Evolutionary conservation across 2,113 vertebrate species (phyloP), one percentile per base, ranked within the genome.

Genomic region (Coregonus clupeaformis): DNA sequence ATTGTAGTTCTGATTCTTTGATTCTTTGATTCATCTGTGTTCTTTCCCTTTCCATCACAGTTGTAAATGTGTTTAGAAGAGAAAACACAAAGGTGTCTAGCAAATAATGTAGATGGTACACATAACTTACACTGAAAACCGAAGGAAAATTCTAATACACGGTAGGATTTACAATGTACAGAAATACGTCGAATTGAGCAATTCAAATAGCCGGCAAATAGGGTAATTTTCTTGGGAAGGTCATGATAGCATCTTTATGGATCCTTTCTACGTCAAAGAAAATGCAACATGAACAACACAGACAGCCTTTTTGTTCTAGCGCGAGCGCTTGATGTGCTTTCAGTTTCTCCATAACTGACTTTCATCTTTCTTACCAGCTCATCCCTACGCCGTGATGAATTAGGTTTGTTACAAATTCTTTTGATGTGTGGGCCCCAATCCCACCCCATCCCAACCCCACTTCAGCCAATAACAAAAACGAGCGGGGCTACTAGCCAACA

Each of bases 381-480:
- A 92, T 94, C n/a, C 92, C 93, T 93, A 92, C 89, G 92, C 93
- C 89, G 90, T 92, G 91, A 93, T 94, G 92, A 94, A 94, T 94
- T 94, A 93, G 92, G 92, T 94, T 93, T 93, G 92, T 94, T 94
- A 93, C 92, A 93, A 92, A 93, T 94, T 94, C 92, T 94, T 94
- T 94, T 94, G 93, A 94, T 94, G 93, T 94, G 91, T 9, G 57
- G 88, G n/a, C n/a, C 30, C 62, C 62, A 7, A 77, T 79, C 83
- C 74, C 36, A 6, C 22, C 45, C 18, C n/a, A n/a, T 55, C 49
- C 66, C 32, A 87, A 90, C 89, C 91, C 91, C 90, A 91, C 91
- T 93, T 91, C 92, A 93, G 90, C 80, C 77, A 92, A 92, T n/a
- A 92, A 91, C 90, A 92, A 91, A 92, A 91, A 88, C 86, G 77